Conservation (phyloP, 2,113 vertebrate species). For the Diadophis punctatus region DNA sequence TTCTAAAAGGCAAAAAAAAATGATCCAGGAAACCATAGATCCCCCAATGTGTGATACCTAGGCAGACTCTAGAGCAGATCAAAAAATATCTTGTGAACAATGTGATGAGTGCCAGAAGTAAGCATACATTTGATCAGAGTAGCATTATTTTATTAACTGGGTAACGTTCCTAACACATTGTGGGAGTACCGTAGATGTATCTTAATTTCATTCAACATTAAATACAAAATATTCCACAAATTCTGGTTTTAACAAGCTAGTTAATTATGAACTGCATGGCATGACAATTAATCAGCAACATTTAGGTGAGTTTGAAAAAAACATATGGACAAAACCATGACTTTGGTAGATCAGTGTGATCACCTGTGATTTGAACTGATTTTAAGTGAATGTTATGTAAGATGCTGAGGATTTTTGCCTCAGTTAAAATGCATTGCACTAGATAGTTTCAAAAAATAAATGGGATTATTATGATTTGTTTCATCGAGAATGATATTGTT, state of each 20-base stretch:
- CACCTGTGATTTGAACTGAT: background rate
- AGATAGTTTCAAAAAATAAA: background rate
- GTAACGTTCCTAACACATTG: background rate
- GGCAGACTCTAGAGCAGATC: too few relatives aligned
- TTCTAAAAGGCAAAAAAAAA: too few relatives aligned
- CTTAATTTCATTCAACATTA: background rate
- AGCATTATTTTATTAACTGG: background rate
- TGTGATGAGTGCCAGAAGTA: background rate
- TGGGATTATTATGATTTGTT: background rate
- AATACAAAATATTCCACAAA: background rate
- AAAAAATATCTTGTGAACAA: too few relatives aligned
- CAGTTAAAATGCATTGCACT: background rate
- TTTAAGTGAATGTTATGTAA: background rate
- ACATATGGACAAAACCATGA: background rate
- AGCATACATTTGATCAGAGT: background rate
- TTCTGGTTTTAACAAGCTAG: background rate
- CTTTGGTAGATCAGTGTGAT: background rate
- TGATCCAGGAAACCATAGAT: too few relatives aligned
- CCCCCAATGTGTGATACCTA: too few relatives aligned
- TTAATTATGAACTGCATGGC: background rate
- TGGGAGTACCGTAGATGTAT: too few relatives aligned
- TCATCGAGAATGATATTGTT: background rate
- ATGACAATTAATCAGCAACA: background rate
- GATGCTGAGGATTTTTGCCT: background rate
- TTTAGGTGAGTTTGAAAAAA: background rate